Percentiles rank a stretch among this genome's conserved stretches.
These are phyloP conservation scores for Loxodonta africana DNA, from an alignment of 2,113 vertebrate species.

Conservation along the genomic window DNA sequence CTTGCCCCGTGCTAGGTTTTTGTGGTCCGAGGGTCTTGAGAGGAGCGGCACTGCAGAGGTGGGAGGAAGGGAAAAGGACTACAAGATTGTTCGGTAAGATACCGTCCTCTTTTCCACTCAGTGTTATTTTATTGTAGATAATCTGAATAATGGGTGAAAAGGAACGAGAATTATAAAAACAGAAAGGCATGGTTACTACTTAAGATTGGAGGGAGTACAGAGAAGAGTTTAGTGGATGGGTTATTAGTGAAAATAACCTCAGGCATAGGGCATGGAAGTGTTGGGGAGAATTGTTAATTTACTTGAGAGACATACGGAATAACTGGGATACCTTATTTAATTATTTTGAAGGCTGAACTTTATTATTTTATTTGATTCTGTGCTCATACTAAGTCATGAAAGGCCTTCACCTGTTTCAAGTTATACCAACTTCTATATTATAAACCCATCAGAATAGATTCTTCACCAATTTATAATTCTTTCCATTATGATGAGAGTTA, in stretches of 20 bases:
- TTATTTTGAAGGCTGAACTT: not conserved
- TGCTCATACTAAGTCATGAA: not conserved
- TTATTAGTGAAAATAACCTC: no score
- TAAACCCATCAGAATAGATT: not conserved
- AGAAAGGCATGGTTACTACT: not conserved
- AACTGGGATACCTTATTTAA: not conserved
- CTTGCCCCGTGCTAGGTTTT: not conserved
- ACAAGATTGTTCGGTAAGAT: not conserved
- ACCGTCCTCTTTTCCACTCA: not conserved
- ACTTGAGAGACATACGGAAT: not conserved
- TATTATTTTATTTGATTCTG: not conserved
- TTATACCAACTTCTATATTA: not conserved
- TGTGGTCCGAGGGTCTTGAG: no score
- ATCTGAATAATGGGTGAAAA: not conserved
- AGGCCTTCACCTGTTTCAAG: not conserved
- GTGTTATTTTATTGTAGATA: not conserved
- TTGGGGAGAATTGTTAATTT: not conserved
- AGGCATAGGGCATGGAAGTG: not conserved
- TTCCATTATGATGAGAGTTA: not conserved
- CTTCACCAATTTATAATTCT: not conserved
- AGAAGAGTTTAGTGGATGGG: rapidly evolving
- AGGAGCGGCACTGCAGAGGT: not conserved
- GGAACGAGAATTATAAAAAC: not conserved
- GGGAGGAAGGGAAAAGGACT: rapidly evolving
- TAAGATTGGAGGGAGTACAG: not conserved